These are phyloP conservation scores for Phorcus lineatus DNA, from an alignment of 2,888 invertebrate species.

Conservation along the genomic window DNA sequence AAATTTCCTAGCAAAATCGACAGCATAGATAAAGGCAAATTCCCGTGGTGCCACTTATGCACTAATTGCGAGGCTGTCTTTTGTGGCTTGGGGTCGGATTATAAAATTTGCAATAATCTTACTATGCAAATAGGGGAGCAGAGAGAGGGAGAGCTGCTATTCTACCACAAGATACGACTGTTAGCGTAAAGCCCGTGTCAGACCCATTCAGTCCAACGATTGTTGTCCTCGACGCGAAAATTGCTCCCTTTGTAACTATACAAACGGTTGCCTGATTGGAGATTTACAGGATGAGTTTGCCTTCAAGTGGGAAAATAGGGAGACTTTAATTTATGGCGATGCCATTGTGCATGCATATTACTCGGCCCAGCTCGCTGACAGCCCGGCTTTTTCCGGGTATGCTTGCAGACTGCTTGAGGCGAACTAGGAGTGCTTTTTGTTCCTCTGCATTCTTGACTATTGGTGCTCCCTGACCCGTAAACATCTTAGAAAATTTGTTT, in stretches of 20 bases:
- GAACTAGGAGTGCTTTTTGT: background rate
- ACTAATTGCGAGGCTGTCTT: constrained; percentile 25
- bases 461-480: constrained; percentile 5
- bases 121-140: constrained; percentile 19
- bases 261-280: constrained; percentile 18
- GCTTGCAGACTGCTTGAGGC: background rate
- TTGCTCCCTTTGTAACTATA: constrained; percentile 21
- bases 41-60: constrained; percentile 21
- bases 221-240: constrained; percentile 8
- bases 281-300: constrained; percentile 20
- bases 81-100: constrained; percentile 19
- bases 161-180: constrained; percentile 8
- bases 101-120: constrained; percentile 27
- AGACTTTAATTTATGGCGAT: background rate
- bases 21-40: constrained; percentile 22
- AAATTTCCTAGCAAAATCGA: constrained; percentile 20
- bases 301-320: constrained; percentile 1
- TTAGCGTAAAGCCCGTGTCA: constrained; percentile 11
- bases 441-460: background rate
- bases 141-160: background rate
- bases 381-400: background rate
- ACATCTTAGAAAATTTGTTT: constrained; percentile 7
- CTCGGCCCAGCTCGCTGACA: background rate
- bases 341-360: constrained; percentile 20
- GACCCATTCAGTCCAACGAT: background rate